Evolutionary conservation across 64 coral and sea anemone genomes (phyloP).

Genomic region (Orbicella faveolata): DNA sequence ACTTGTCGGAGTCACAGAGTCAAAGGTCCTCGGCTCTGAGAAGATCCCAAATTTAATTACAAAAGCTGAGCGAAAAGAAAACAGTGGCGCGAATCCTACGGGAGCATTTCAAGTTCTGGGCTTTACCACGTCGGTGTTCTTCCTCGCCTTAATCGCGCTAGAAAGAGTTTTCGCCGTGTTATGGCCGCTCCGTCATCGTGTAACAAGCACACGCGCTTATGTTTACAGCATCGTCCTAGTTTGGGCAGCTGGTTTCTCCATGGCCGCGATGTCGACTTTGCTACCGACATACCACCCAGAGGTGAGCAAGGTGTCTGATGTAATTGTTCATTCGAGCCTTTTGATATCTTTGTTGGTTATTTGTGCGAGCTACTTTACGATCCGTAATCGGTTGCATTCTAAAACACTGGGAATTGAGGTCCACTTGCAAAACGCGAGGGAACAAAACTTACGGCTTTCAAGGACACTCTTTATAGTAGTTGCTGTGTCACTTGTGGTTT

Average conservation of each 20-base stretch:
- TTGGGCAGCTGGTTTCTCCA: not conserved
- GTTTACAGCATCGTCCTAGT: not conserved
- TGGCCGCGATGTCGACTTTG: not conserved
- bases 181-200: slow-evolving; percentile 3
- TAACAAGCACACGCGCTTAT: not conserved
- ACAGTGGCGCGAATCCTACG: not conserved
- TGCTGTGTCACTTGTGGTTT: not conserved
- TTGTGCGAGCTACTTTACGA: not conserved
- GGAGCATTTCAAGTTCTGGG: not conserved
- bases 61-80: not conserved
- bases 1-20: too few species aligned
- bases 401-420: not conserved
- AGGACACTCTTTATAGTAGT: not conserved
- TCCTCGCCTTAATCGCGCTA: not conserved
- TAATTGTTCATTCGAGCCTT: not conserved
- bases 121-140: not conserved
- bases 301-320: not conserved
- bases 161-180: not conserved
- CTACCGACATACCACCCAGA: not conserved
- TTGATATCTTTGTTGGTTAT: not conserved
- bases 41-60: too few species aligned
- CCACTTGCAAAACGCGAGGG: not conserved
- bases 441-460: not conserved
- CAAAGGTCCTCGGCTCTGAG: too few species aligned
- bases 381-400: not conserved